phyloP scores from a whole-genome alignment of 2,888 invertebrate genomes.

The Cantharis rufa region DNA sequence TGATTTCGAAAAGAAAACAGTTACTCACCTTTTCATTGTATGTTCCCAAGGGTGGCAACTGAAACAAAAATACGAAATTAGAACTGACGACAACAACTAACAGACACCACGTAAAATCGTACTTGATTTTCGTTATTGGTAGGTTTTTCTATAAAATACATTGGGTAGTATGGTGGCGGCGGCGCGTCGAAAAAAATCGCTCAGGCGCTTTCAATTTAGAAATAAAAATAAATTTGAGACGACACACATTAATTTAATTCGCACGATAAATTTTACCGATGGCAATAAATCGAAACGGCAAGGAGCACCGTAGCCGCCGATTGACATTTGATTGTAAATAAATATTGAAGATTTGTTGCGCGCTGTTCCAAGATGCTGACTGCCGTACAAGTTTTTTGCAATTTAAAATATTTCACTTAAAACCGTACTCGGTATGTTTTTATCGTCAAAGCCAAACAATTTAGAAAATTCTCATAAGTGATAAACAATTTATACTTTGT shows the following conservation, averaged over 20 bases:
- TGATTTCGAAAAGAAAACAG: background rate
- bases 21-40: conserved; percentile 52
- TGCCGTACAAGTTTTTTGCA: background rate
- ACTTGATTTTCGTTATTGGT: background rate
- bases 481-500: background rate
- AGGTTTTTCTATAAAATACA: background rate
- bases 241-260: background rate
- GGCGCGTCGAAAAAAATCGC: background rate
- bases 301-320: background rate
- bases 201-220: background rate
- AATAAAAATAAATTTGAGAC: background rate
- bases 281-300: background rate
- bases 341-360: background rate
- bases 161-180: too few relatives aligned
- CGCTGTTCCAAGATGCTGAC: background rate
- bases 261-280: background rate
- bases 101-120: background rate
- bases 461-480: background rate
- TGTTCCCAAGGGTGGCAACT: conserved; percentile 52
- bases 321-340: background rate
- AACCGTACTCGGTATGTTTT: background rate
- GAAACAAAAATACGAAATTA: conserved; percentile 43
- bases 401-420: background rate
- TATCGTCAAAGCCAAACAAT: background rate
- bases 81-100: background rate